Base-by-base conservation (phyloP, 2,888 invertebrate species). In the Drosophila rubida region DNA sequence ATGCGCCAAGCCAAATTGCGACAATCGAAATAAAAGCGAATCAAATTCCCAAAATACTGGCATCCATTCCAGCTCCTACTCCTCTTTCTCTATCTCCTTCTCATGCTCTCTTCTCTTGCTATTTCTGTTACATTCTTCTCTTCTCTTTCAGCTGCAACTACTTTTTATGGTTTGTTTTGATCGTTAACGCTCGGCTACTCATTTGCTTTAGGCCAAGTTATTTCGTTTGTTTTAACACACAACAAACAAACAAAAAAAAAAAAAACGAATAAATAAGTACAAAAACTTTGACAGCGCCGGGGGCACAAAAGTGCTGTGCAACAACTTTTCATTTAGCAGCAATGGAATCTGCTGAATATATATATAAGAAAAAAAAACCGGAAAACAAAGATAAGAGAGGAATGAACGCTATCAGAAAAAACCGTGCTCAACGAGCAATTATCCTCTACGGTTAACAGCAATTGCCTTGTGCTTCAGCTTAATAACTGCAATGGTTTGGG, bases 1-100 rank as follows among this genome's bases (percentile, higher is more conserved):
- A 55, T 55, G 16, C 42, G 19, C 11, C 45, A 8, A 22, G 42
- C 58, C 49, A 37, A 71, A 41, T 61, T 61, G 60, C 67, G 45
- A 55, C 86, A 80, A 85, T 75, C 61, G 66, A 68, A 71, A 72
- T 66, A 69, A 64, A 65, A 63, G 59, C 57, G 60, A 48, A 76
- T 60, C 42, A 57, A 74, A 63, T 78, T 53, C 25, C 25, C 13
- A 27, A 32, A 32, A 32, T 6, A 6, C 25, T 25, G 25, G 6
- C 25, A 25, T 25, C 25, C 25, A 25, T 25, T 22, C 19, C 19
- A 2, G 19, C 16, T 49, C 39, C 37, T 50, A 7, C 9, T 25
- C 35, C 44, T 14, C 37, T 27, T 27, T 45, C 16, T 30, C 2
- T 7, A n/a, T n/a, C n/a, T n/a, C n/a, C 9, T 25, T 39, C 44